Conservation (phyloP, 1,140 invertebrate genomes). For the Musca domestica region DNA sequence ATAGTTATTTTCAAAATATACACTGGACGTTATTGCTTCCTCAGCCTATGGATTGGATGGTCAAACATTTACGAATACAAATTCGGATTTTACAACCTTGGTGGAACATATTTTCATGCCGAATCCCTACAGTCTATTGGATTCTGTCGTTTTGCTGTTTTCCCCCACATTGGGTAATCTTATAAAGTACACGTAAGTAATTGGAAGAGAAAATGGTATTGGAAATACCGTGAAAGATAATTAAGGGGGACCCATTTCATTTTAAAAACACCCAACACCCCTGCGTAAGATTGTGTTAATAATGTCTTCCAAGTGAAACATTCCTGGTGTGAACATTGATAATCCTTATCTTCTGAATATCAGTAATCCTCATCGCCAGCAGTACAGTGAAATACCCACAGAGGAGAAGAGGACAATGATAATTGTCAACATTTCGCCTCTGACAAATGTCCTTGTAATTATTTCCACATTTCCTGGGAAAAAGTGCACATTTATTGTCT, state of each 20-base stretch:
- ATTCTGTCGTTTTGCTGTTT: slow-evolving; percentile 38
- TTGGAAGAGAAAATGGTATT: background rate
- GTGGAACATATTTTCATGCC: slow-evolving; percentile 34
- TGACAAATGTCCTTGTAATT: too few relatives aligned
- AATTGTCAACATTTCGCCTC: too few relatives aligned
- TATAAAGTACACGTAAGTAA: slow-evolving; percentile 33
- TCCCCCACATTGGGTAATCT: slow-evolving; percentile 29
- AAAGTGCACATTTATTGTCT: too few relatives aligned
- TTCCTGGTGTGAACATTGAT: too few relatives aligned
- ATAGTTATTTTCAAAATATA: slow-evolving; percentile 32
- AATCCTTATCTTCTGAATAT: too few relatives aligned
- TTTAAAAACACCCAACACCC: background rate
- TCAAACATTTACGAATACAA: slow-evolving; percentile 19
- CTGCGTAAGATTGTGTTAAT: background rate
- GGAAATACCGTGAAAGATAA: background rate
- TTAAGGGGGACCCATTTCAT: background rate
- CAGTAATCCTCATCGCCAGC: too few relatives aligned
- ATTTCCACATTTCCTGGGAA: too few relatives aligned
- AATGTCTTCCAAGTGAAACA: slow-evolving; percentile 2
- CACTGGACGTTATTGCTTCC: slow-evolving; percentile 39
- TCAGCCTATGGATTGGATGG: slow-evolving; percentile 36
- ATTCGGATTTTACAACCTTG: slow-evolving; percentile 29
- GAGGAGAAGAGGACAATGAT: too few relatives aligned
- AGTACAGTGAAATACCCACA: too few relatives aligned
- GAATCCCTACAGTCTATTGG: slow-evolving; percentile 31